Base-by-base conservation (phyloP, 2,888 invertebrate species). In the Dione juno region DNA sequence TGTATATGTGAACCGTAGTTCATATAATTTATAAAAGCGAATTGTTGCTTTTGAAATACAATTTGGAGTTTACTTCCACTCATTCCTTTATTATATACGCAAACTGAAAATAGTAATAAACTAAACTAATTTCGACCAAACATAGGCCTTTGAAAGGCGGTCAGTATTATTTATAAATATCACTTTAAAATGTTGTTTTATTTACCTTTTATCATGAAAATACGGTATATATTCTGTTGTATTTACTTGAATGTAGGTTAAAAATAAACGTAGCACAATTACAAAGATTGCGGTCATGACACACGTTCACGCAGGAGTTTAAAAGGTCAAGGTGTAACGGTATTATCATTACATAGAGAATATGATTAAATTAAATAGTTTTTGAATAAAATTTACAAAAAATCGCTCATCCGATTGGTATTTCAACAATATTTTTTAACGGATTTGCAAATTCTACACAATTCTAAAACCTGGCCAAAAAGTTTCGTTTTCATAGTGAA, bases 41-140 rank as follows among this genome's bases (percentile, higher is more conserved):
- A 28, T 3, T 28, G n/a, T n/a, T n/a, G n/a, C 28, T 28, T 28
- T 28, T 28, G 5, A 28, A 28, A 28, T 28, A 28, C 28, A 28
- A 28, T 28, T 28, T 28, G 43, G 28, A 45, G 43, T 28, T 11
- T n/a, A 28, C 11, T 16, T 9, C 43, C 21, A 45, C 59, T 43
- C 11, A 11, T n/a, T 45, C 21, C 11, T 11, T 45, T 28, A 61
- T 45, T 61, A 28, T 59, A 61, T 61, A 28, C 43, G n/a, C n/a
- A 3, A 43, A 61, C 43, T 61, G 59, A 43, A 59, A 61, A 43
- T 61, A 43, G 59, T 43, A 9, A 21, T 61, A n/a, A n/a, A n/a
- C n/a, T n/a, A n/a, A n/a, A 28, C 43, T 43, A 61, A 43, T 61
- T 41, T 41, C 14, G 43, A 9, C 14, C 28, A n/a, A 59, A 45